Evolutionary conservation across 2,888 invertebrate species (phyloP).

Genomic region (Omphaloscelis lunosa): DNA sequence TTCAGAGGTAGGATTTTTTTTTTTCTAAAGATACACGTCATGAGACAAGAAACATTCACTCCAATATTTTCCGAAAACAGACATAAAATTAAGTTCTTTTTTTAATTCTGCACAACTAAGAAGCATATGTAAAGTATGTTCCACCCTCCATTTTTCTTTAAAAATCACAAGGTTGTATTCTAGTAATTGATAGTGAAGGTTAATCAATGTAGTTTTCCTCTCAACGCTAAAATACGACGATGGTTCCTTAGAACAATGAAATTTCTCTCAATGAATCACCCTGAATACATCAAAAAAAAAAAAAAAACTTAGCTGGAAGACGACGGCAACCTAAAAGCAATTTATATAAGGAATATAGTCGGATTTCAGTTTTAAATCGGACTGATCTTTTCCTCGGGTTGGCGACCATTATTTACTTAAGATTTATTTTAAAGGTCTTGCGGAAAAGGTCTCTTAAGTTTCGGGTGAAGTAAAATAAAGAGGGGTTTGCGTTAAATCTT

Average conservation of each 20-base stretch:
- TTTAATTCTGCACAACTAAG: no score
- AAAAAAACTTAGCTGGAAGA: slow-evolving; percentile 29
- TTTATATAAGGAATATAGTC: slow-evolving; percentile 57
- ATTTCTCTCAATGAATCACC: slow-evolving; percentile 5
- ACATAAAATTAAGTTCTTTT: no score
- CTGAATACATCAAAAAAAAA: no score
- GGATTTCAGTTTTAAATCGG: slow-evolving; percentile 57
- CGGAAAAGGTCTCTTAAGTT: slow-evolving; percentile 48
- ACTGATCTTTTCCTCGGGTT: slow-evolving; percentile 50
- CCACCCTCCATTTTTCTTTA: neutral
- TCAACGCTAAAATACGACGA: neutral
- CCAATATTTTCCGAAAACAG: neutral
- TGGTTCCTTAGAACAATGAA: slow-evolving; percentile 11
- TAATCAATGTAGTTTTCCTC: neutral
- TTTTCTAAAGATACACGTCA: no score
- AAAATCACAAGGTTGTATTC: neutral
- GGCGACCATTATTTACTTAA: slow-evolving; percentile 55
- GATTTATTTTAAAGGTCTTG: slow-evolving; percentile 56
- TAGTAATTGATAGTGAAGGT: neutral
- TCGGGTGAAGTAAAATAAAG: slow-evolving; percentile 44
- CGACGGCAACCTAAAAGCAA: slow-evolving; percentile 40
- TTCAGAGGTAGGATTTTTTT: no score
- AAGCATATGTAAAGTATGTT: no score
- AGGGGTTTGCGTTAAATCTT: slow-evolving; percentile 23
- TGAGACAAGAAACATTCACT: neutral